Percentiles rank a stretch among this genome's conserved stretches.
Evolutionary conservation across 2,888 invertebrate species (phyloP).

Genomic region (Megamerina dolium): DNA sequence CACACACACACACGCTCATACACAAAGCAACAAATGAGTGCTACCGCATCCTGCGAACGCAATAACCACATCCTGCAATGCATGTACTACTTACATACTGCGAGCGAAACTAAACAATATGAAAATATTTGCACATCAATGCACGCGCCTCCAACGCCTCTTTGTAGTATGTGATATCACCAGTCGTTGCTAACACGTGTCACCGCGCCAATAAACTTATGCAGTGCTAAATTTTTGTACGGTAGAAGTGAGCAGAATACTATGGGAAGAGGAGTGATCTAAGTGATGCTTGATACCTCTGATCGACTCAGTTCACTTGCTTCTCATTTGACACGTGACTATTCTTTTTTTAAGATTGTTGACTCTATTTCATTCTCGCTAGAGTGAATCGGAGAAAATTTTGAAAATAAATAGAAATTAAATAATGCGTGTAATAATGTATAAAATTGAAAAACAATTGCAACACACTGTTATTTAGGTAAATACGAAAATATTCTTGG

Average conservation of each 20-base stretch:
- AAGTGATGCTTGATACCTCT: neutral
- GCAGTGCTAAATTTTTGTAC: slow-evolving; percentile 15
- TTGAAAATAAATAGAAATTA: slow-evolving; percentile 28
- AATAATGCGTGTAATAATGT: slow-evolving; percentile 44
- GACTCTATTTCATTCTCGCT: neutral
- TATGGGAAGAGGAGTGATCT: neutral
- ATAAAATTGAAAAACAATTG: slow-evolving; percentile 39
- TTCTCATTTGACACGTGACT: slow-evolving; percentile 35
- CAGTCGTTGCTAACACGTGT: neutral
- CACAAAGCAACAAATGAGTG: too few relatives aligned
- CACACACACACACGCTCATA: too few relatives aligned
- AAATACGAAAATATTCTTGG: neutral
- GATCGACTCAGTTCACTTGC: slow-evolving; percentile 8
- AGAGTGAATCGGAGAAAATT: neutral
- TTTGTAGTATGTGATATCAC: too few relatives aligned
- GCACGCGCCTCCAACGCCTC: slow-evolving; percentile 20
- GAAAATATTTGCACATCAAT: slow-evolving; percentile 35
- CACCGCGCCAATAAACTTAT: slow-evolving; percentile 17
- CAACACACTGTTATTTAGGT: neutral
- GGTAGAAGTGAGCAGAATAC: neutral
- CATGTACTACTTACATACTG: slow-evolving; percentile 15
- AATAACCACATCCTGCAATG: neutral
- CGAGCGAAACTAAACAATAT: slow-evolving; percentile 28
- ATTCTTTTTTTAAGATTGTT: too few relatives aligned
- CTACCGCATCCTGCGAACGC: slow-evolving; percentile 3